phyloP scores from a whole-genome alignment of 2,113 vertebrate species.

The Brevimyrus niger region DNA sequence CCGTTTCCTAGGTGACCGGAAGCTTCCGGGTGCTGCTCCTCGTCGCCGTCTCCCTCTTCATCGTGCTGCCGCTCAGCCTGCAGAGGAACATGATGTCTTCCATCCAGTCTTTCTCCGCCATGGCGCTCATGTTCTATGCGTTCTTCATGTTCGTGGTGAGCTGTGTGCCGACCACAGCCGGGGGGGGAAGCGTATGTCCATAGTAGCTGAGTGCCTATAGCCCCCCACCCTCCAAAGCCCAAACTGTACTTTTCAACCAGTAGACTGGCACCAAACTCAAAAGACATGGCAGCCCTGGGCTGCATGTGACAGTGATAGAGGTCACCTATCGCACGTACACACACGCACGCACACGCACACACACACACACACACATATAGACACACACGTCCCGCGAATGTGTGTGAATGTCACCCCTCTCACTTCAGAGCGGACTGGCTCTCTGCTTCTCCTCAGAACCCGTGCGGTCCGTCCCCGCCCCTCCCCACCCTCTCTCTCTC shows the following conservation, averaged over 20 bases:
- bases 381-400: background rate
- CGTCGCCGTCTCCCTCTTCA: conserved; percentile 75
- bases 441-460: background rate
- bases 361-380: background rate
- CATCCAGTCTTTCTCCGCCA: conserved; percentile 96
- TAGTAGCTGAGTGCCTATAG: background rate
- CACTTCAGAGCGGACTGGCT: background rate
- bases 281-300: background rate
- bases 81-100: conserved; percentile 98
- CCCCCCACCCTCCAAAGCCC: background rate
- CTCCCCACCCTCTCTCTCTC: background rate
- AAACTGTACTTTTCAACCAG: background rate
- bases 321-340: background rate
- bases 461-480: background rate
- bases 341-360: background rate
- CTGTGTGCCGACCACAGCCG: background rate
- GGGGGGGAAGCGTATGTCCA: background rate
- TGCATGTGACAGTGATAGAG: background rate
- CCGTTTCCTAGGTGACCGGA: conserved; percentile 66
- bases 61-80: conserved; percentile 89
- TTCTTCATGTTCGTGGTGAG: conserved; percentile 97
- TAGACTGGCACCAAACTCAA: background rate
- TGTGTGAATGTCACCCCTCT: background rate
- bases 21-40: conserved; percentile 77
- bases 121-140: conserved; percentile 92